These are phyloP conservation scores for Caenorhabditis inopinata DNA, from an alignment of 1,140 invertebrate species.

Conservation along the genomic window DNA sequence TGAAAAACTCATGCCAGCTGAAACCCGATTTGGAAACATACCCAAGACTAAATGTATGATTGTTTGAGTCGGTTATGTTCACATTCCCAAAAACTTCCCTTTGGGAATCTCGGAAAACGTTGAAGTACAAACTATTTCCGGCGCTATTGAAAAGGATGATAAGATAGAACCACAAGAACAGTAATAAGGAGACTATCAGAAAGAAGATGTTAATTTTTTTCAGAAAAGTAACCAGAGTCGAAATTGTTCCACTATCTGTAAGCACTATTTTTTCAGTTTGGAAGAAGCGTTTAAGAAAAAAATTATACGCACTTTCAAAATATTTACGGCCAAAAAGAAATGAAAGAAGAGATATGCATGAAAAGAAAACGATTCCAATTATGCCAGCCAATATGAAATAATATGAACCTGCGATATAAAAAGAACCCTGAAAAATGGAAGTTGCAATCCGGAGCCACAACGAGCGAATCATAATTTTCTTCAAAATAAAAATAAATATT, in stretches of 20 bases:
- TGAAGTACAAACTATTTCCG: background rate
- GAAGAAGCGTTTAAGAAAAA: too few species aligned
- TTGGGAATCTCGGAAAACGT: background rate
- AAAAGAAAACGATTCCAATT: background rate
- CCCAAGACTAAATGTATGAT: too few species aligned
- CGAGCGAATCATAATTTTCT: too few species aligned
- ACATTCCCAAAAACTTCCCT: background rate
- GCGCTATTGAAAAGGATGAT: background rate
- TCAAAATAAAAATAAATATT: too few species aligned
- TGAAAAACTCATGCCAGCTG: background rate
- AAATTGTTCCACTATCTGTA: background rate
- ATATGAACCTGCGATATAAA: too few species aligned
- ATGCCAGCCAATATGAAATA: background rate
- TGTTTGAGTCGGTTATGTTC: background rate
- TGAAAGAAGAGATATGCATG: background rate
- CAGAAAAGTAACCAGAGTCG: background rate
- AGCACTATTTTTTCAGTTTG: too few species aligned
- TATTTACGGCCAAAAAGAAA: background rate
- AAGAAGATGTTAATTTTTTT: background rate
- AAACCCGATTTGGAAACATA: too few species aligned
- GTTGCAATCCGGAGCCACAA: too few species aligned
- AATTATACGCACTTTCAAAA: too few species aligned
- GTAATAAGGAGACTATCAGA: background rate
- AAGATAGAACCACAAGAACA: background rate
- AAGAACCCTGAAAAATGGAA: too few species aligned